phyloP scores from a whole-genome alignment of 2,797 vertebrate genomes.

The Lithobates pipiens region DNA sequence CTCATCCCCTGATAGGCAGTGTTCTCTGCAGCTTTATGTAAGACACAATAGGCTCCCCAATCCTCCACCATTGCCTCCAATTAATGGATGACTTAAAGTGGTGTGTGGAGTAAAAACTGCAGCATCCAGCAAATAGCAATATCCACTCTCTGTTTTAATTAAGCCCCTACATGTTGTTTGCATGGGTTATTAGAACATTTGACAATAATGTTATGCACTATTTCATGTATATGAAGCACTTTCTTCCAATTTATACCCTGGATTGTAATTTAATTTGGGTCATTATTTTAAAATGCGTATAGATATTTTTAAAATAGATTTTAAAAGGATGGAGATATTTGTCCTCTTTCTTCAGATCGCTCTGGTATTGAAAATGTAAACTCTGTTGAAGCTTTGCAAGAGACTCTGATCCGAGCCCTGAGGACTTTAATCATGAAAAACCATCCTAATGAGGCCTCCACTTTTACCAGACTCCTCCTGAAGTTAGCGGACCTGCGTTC shows the following conservation, averaged over 20 bases:
- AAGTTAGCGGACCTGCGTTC: constrained; percentile 96
- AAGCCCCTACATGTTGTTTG: too few species aligned
- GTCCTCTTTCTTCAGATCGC: constrained; percentile 80
- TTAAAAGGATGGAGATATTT: not conserved
- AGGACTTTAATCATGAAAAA: constrained; percentile 94
- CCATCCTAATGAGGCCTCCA: constrained; percentile 89
- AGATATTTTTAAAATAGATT: not conserved
- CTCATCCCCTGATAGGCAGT: too few species aligned
- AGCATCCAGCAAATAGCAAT: too few species aligned
- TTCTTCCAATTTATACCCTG: not conserved
- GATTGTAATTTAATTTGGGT: not conserved
- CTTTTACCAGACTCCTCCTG: constrained; percentile 97
- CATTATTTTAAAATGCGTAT: not conserved
- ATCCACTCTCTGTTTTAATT: too few species aligned
- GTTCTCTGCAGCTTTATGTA: too few species aligned
- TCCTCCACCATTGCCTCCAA: too few species aligned
- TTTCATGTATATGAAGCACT: not conserved
- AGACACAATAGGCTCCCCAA: too few species aligned
- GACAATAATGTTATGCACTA: too few species aligned
- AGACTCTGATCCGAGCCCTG: constrained; percentile 92
- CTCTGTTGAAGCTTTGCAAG: constrained; percentile 93
- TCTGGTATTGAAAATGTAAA: constrained; percentile 93
- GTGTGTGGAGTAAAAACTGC: too few species aligned
- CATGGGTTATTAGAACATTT: too few species aligned
- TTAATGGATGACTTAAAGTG: too few species aligned